Conservation (phyloP, 1,140 invertebrate species). For the Brachionus asplanchnoidis region DNA sequence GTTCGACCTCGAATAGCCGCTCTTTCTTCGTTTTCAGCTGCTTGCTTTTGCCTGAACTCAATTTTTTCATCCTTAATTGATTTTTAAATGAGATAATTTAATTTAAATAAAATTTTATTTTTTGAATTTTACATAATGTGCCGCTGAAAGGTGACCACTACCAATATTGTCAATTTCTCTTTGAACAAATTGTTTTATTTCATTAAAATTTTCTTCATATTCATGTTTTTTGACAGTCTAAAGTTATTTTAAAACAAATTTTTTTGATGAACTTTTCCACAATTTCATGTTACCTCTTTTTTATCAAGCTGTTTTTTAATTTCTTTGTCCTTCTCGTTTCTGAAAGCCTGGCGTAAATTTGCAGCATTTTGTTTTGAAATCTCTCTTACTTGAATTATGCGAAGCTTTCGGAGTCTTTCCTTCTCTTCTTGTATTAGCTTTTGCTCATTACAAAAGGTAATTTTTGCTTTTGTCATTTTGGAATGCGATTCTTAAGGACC, state of each 20-base stretch:
- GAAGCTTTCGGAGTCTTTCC: conserved; percentile 48
- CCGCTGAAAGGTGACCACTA: conserved; percentile 7
- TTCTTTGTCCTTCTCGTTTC: conserved; percentile 50
- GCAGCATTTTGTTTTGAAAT: conserved; percentile 48
- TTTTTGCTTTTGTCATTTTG: conserved; percentile 22
- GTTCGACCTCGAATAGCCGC: background rate
- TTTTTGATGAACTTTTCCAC: background rate
- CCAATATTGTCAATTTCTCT: conserved; percentile 34
- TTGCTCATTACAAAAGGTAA: conserved; percentile 47
- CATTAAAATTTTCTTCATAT: conserved; percentile 24
- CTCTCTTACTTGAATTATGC: conserved; percentile 50
- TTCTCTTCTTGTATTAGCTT: conserved; percentile 51
- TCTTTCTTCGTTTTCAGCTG: conserved; percentile 13
- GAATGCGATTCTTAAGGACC: background rate
- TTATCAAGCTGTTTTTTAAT: conserved; percentile 48
- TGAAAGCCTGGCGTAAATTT: conserved; percentile 50
- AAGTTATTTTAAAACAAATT: background rate
- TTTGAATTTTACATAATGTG: conserved; percentile 3
- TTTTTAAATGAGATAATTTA: background rate
- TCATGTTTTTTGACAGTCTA: background rate
- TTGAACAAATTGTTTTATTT: conserved; percentile 25
- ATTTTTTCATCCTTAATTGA: background rate
- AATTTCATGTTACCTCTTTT: conserved; percentile 45
- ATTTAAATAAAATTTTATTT: background rate
- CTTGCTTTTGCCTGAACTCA: conserved; percentile 4